Conservation (phyloP, 2,113 vertebrate genomes). For the Phalacrocorax pelagicus region DNA sequence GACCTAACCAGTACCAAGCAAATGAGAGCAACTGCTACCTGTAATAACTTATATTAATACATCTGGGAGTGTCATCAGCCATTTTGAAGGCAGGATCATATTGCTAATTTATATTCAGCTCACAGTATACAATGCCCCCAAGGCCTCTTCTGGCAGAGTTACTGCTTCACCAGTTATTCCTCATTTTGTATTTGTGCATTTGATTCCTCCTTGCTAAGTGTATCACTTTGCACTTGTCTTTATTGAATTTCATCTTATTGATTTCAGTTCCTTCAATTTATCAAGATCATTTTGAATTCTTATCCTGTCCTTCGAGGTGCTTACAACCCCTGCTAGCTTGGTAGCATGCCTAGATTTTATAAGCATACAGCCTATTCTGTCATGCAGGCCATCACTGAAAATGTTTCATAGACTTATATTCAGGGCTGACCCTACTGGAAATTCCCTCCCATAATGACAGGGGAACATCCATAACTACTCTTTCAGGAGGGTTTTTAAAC, state of each 20-base stretch:
- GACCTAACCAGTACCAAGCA: not conserved
- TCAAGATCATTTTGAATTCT: slow-evolving; percentile 40
- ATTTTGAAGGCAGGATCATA: not conserved
- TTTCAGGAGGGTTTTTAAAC: not conserved
- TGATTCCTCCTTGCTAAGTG: slow-evolving; percentile 55
- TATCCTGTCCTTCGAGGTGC: not conserved
- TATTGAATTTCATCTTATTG: slow-evolving; percentile 56
- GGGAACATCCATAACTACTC: not conserved
- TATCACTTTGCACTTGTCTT: slow-evolving; percentile 48
- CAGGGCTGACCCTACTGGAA: not conserved
- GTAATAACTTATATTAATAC: not conserved
- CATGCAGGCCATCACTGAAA: not conserved
- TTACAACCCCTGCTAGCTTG: not conserved
- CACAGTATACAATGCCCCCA: not conserved
- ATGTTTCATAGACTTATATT: not conserved
- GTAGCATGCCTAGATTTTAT: not conserved
- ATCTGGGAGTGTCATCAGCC: not conserved
- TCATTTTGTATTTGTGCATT: slow-evolving; percentile 34
- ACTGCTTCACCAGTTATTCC: slow-evolving; percentile 46
- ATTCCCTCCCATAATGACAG: not conserved
- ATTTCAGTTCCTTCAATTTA: slow-evolving; percentile 48
- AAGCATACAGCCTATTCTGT: not conserved
- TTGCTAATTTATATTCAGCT: slow-evolving; percentile 29
- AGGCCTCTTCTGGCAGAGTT: slow-evolving; percentile 18
- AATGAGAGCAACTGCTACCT: slow-evolving; percentile 6